These are phyloP conservation scores for Drosophila mimetica DNA, from an alignment of 2,888 invertebrate species.

Conservation along the genomic window DNA sequence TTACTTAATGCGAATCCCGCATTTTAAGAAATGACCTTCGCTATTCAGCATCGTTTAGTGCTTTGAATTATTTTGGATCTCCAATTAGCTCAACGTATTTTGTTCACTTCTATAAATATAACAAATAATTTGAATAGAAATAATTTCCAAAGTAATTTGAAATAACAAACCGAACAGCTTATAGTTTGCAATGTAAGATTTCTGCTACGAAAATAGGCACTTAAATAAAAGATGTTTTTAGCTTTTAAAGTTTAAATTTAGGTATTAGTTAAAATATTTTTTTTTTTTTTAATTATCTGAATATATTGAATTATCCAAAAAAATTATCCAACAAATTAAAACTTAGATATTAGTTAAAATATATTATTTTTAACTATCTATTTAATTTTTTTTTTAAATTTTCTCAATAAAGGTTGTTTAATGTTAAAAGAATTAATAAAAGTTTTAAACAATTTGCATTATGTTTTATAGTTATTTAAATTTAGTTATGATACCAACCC, in stretches of 20 bases:
- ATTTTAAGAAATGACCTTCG: slow-evolving; percentile 1
- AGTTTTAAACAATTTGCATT: no score
- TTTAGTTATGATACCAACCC: no score
- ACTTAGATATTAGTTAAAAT: no score
- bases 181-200: neutral
- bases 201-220: neutral
- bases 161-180: neutral
- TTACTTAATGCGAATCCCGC: neutral
- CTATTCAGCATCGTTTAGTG: slow-evolving; percentile 7
- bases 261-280: no score
- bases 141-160: slow-evolving; percentile 5
- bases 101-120: slow-evolving; percentile 29
- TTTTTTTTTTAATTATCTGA: no score
- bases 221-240: neutral
- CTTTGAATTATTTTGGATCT: neutral
- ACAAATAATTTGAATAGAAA: slow-evolving; percentile 7
- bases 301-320: no score
- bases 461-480: no score
- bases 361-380: no score
- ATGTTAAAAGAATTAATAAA: no score
- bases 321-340: no score
- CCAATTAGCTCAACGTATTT: slow-evolving; percentile 9
- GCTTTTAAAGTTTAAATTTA: neutral
- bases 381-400: no score
- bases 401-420: no score